Conservation (phyloP, 2,113 vertebrate species). For the Mustela lutreola region DNA sequence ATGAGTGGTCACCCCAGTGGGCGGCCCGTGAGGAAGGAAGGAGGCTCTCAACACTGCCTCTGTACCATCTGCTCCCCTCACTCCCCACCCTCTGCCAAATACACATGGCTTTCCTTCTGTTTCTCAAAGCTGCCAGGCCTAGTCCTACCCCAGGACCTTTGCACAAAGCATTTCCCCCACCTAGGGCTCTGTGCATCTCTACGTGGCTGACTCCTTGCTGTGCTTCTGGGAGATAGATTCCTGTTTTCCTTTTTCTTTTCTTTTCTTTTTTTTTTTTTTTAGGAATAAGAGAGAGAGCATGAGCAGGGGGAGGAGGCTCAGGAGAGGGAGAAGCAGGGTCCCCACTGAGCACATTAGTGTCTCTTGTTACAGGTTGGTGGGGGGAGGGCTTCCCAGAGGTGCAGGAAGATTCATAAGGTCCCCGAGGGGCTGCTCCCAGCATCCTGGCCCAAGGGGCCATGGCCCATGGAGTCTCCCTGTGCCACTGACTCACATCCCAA, state of each 20-base stretch:
- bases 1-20: fast-evolving
- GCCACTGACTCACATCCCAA: neutral
- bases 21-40: neutral
- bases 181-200: neutral
- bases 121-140: neutral
- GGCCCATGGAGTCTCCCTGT: too few species aligned
- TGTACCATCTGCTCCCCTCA: neutral
- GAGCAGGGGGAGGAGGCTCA: neutral
- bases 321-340: neutral
- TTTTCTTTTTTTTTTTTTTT: neutral
- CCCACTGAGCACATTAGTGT: neutral
- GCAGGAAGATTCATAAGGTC: too few species aligned
- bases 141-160: neutral
- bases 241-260: neutral
- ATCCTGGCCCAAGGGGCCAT: neutral
- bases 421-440: too few species aligned
- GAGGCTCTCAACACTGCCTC: fast-evolving
- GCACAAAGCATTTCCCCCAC: neutral
- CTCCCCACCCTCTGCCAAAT: neutral
- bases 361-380: neutral
- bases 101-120: neutral
- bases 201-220: neutral
- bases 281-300: neutral
- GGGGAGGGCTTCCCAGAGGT: neutral
- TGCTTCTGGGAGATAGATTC: neutral